Evolutionary conservation across 2,797 vertebrate species (phyloP).

Genomic region (Valencia hispanica): DNA sequence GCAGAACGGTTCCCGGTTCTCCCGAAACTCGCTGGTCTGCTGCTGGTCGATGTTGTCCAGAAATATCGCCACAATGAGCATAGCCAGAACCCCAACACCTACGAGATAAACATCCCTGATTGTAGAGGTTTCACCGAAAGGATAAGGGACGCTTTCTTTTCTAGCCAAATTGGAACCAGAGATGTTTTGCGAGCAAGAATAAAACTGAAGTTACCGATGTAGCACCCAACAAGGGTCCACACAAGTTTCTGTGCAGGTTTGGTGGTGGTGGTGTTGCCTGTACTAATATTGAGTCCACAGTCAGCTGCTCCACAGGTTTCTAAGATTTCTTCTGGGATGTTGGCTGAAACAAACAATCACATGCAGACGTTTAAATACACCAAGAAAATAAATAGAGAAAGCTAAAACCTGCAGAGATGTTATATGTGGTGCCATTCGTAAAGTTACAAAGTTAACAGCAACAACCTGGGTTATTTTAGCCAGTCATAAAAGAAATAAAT

Average conservation of each 20-base stretch:
- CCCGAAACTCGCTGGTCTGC: conserved; percentile 64
- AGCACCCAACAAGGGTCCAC: conserved; percentile 78
- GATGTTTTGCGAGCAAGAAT: background rate
- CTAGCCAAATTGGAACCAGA: background rate
- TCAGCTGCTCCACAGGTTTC: conserved; percentile 70
- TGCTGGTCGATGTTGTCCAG: conserved; percentile 84
- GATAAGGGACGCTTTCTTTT: background rate
- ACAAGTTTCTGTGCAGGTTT: conserved; percentile 67
- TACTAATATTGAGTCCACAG: conserved; percentile 62
- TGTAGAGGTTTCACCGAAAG: background rate
- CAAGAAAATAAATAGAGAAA: background rate
- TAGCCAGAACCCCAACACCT: conserved; percentile 89
- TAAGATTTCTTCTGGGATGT: conserved; percentile 76
- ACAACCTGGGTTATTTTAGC: too few relatives aligned
- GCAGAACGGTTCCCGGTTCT: conserved; percentile 71
- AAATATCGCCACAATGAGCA: conserved; percentile 83
- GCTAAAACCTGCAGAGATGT: background rate
- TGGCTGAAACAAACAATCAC: conserved; percentile 44
- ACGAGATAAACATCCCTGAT: conserved; percentile 6
- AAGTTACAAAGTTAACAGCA: too few relatives aligned
- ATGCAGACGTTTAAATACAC: background rate
- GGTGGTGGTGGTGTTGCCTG: conserved; percentile 29
- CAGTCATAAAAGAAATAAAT: too few relatives aligned
- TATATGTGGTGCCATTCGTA: too few relatives aligned
- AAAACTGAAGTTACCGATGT: conserved; percentile 66